Evolutionary conservation across 2,888 invertebrate species (phyloP).

Genomic region (Polydrusus cervinus): DNA sequence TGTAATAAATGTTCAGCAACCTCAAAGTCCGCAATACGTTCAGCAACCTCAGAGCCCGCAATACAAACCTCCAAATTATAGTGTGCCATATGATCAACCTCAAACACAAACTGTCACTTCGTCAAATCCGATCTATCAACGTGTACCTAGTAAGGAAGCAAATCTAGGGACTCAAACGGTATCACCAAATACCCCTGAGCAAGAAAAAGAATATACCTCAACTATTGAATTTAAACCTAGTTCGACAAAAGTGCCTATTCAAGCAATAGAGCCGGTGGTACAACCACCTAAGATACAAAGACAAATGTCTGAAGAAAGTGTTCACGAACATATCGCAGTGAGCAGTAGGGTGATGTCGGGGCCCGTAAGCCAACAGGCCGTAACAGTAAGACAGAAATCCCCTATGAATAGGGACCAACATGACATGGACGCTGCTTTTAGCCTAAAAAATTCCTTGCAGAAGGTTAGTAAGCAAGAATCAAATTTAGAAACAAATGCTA

Average conservation of each 20-base stretch:
- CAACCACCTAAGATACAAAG: conserved; percentile 61
- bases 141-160: not conserved
- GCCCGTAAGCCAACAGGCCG: conserved; percentile 83
- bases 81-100: conserved; percentile 29
- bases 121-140: conserved; percentile 20
- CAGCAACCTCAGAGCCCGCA: conserved; percentile 27
- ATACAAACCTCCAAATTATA: conserved; percentile 36
- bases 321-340: conserved; percentile 76
- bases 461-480: conserved; percentile 64
- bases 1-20: conserved; percentile 19
- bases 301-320: conserved; percentile 66
- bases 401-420: conserved; percentile 76
- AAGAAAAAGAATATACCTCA: conserved; percentile 59
- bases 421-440: conserved; percentile 73
- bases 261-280: conserved; percentile 52
- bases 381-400: conserved; percentile 74
- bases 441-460: conserved; percentile 75
- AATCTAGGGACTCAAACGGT: not conserved
- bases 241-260: conserved; percentile 34
- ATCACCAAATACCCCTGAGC: not conserved
- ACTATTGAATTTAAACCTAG: conserved; percentile 59
- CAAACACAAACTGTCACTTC: not conserved
- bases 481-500: conserved; percentile 19
- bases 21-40: conserved; percentile 29
- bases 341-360: conserved; percentile 83